These are phyloP conservation scores for Altica lythri DNA, from an alignment of 2,888 invertebrate species.

Conservation along the genomic window DNA sequence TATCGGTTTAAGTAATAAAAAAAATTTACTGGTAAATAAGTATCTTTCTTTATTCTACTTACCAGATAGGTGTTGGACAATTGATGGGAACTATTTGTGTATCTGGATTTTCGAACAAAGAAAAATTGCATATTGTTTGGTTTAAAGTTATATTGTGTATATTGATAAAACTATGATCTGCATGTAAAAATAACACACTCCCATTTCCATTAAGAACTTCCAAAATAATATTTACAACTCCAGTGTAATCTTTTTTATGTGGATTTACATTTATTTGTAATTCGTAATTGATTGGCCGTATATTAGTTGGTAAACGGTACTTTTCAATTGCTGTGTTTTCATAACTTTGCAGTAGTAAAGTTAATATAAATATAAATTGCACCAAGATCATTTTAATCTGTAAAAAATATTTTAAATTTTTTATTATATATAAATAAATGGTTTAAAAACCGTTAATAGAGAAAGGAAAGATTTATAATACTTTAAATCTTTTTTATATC, in stretches of 20 bases:
- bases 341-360: background rate
- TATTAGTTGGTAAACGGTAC: constrained; percentile 59
- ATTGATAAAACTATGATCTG: constrained; percentile 15
- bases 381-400: constrained; percentile 1
- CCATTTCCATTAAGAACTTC: background rate
- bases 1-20: no score
- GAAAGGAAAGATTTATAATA: no score
- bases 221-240: constrained; percentile 27
- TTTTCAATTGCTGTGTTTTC: no score
- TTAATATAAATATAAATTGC: background rate
- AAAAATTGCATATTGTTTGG: background rate
- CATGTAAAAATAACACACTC: constrained; percentile 16
- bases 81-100: constrained; percentile 22
- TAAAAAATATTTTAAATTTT: no score
- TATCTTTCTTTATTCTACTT: background rate
- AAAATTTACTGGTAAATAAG: no score
- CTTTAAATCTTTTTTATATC: no score
- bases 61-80: constrained; percentile 10
- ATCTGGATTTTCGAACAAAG: background rate
- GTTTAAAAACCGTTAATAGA: no score
- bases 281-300: constrained; percentile 60
- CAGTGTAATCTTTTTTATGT: constrained; percentile 20
- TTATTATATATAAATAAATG: no score
- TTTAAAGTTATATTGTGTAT: constrained; percentile 9
- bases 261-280: constrained; percentile 48